Base-by-base conservation (phyloP, 2,113 vertebrate genomes). In the Pungitius pungitius region DNA sequence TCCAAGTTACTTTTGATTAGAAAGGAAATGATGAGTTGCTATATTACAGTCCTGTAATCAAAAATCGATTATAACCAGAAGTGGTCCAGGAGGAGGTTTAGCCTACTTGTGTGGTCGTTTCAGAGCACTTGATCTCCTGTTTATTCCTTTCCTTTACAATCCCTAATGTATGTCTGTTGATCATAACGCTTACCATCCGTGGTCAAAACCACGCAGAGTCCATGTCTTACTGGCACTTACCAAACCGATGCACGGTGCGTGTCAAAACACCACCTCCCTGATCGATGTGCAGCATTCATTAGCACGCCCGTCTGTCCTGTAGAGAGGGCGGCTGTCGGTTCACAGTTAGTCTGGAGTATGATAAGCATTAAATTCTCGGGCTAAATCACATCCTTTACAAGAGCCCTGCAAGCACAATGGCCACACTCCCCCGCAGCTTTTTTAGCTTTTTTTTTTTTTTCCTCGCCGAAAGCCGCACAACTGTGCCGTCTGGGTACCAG, bases 361-460 rank as follows among this genome's bases (percentile, higher is more conserved):
- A 62, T 6, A 24, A 74, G 43, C 20, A 1, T 73, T 76, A 70
- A 65, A 64, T 51, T 33, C 59, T 57, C 54, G 3, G 27, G 47
- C 51, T 68, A 59, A 83, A 76, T 69, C 52, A 54, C 35, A 72
- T 69, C 27, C 22, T 54, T 51, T 40, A 35, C 35, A 69, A 72
- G 51, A 72, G 69, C 82, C 52, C 75, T 58, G 61, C 64, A 37
- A 62, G 43, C 63, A 55, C 49, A 68, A 75, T 55, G 60, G 58
- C 57, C 59, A 59, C 57, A 58, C 17, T 57, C 47, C 57, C 42
- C 43, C 60, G 76, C 65, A 17, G 58, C 47, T 74, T n/a, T n/a
- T n/a, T n/a, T n/a, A n/a, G n/a, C n/a, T n/a, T n/a, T n/a, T n/a
- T n/a, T n/a, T n/a, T n/a, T n/a, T n/a, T n/a, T n/a, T n/a, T n/a